Percentiles rank a stretch among this genome's conserved stretches.
Conservation (phyloP, 2,888 invertebrate genomes). For the Pimpla rufipes region DNA sequence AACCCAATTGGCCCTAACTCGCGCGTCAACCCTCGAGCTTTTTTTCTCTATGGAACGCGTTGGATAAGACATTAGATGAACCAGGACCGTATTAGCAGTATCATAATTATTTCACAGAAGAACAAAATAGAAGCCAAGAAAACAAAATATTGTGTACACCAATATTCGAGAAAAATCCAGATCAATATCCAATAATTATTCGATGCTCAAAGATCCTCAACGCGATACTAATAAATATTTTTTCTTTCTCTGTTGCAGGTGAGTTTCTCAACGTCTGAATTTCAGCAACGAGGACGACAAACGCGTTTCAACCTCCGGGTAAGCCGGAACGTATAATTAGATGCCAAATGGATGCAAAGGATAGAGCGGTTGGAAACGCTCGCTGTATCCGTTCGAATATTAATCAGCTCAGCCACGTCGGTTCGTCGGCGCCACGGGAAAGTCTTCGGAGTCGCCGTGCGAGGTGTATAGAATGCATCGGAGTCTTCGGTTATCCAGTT, state of each 20-base stretch:
- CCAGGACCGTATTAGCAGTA: conserved; percentile 7
- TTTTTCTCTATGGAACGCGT: conserved; percentile 1
- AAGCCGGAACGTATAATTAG: conserved; percentile 67
- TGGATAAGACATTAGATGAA: not conserved
- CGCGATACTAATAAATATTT: conserved; percentile 21
- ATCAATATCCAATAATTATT: too few species aligned
- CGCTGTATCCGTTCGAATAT: conserved; percentile 5
- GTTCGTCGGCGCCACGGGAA: not conserved
- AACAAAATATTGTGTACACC: too few species aligned
- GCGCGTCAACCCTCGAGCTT: not conserved
- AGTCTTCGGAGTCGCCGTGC: not conserved
- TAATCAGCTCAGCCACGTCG: not conserved
- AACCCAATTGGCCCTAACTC: conserved; percentile 17
- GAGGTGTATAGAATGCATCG: not conserved
- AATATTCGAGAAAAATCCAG: too few species aligned
- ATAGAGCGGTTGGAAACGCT: not conserved
- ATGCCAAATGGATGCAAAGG: conserved; percentile 28
- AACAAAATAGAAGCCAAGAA: not conserved
- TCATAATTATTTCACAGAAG: conserved; percentile 7
- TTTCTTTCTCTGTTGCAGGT: conserved; percentile 76
- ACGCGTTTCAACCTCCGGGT: conserved; percentile 67
- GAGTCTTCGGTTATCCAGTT: not conserved
- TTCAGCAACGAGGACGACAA: conserved; percentile 65
- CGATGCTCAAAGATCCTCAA: too few species aligned
- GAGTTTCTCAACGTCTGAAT: conserved; percentile 76